Evolutionary conservation across 2,888 invertebrate genomes (phyloP).

Genomic region (Mythimna lalbum): DNA sequence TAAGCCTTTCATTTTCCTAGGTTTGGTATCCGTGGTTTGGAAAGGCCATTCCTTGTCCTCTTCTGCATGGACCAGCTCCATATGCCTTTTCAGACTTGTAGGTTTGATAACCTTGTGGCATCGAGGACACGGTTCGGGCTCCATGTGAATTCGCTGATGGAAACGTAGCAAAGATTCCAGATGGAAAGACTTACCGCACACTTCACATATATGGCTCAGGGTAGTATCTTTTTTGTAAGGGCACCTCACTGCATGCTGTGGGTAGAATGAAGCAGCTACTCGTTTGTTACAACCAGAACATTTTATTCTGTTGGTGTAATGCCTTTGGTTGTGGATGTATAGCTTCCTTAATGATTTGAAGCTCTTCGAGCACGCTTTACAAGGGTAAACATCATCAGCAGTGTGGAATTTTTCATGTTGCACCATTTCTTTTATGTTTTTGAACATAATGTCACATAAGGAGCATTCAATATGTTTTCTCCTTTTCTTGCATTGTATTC

Average conservation of each 20-base stretch:
- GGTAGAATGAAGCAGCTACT: conserved; percentile 68
- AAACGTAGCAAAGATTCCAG: conserved; percentile 62
- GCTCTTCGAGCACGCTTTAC: conserved; percentile 71
- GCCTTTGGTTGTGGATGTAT: conserved; percentile 73
- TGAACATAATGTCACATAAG: conserved; percentile 73
- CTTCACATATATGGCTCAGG: conserved; percentile 68
- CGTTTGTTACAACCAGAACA: conserved; percentile 72
- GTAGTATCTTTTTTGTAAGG: conserved; percentile 54
- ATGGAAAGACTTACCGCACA: conserved; percentile 70
- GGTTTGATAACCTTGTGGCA: conserved; percentile 64
- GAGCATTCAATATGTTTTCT: conserved; percentile 75
- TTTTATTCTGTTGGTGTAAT: conserved; percentile 71
- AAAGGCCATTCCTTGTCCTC: background rate
- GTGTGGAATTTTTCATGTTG: conserved; percentile 71
- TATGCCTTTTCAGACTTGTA: conserved; percentile 67
- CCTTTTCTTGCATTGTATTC: conserved; percentile 74
- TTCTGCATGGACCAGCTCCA: conserved; percentile 64
- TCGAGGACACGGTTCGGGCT: conserved; percentile 66
- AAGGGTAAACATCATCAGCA: conserved; percentile 69
- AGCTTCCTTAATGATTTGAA: conserved; percentile 71
- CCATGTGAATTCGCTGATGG: conserved; percentile 68
- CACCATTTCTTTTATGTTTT: conserved; percentile 69
- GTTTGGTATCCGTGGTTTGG: background rate
- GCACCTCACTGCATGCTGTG: conserved; percentile 71
- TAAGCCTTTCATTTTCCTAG: background rate